Evolutionary conservation across 2,888 invertebrate species (phyloP).

Genomic region (Drosophila fulvimacula): DNA sequence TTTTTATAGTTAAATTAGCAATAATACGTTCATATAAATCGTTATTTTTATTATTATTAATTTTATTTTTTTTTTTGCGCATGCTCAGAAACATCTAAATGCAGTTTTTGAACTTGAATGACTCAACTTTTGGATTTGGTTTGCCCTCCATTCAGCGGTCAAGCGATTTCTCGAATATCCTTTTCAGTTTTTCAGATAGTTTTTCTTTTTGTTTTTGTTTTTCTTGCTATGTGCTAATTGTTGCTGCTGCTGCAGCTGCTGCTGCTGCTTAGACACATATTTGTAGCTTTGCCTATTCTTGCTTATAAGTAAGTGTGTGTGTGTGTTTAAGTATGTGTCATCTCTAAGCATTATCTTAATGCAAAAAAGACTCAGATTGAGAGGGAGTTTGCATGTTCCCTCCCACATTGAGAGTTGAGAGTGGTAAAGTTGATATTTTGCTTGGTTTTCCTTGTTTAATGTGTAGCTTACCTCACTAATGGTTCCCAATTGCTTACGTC

Average conservation of each 20-base stretch:
- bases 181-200: conserved; percentile 11
- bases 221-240: conserved; percentile 31
- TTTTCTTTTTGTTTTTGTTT: not conserved
- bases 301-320: conserved; percentile 18
- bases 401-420: conserved; percentile 10
- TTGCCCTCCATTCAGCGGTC: conserved; percentile 21
- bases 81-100: conserved; percentile 81
- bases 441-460: conserved; percentile 82
- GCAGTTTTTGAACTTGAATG: conserved; percentile 76
- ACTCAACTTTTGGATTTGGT: conserved; percentile 47
- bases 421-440: conserved; percentile 24
- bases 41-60: conserved; percentile 44
- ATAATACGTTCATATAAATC: conserved; percentile 66
- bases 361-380: not conserved
- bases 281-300: conserved; percentile 29
- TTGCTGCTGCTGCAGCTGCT: conserved; percentile 23
- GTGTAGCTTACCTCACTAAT: conserved; percentile 86
- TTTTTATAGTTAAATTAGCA: conserved; percentile 47
- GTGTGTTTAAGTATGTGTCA: conserved; percentile 32
- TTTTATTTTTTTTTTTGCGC: conserved; percentile 62
- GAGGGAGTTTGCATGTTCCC: conserved; percentile 6
- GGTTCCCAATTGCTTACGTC: conserved; percentile 85
- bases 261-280: conserved; percentile 39
- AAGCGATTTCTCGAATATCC: conserved; percentile 37
- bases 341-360: conserved; percentile 14